Percentiles rank a stretch among this genome's conserved stretches.
phyloP scores from a whole-genome alignment of 2,113 vertebrate species.

The Mirza zaza region DNA sequence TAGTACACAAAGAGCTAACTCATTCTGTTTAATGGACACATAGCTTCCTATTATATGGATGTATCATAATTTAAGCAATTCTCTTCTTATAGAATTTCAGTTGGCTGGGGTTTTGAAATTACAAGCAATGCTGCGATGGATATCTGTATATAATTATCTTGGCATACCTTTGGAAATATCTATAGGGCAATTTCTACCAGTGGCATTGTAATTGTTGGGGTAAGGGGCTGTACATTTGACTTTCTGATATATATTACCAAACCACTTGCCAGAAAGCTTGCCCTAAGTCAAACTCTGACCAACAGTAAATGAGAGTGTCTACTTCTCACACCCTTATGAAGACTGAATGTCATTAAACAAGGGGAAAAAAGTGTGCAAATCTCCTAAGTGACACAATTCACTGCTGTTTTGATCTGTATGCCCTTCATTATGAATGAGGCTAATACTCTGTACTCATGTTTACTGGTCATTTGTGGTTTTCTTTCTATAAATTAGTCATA shows the following conservation, averaged over 20 bases:
- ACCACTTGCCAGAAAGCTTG: neutral
- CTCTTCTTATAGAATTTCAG: constrained; percentile 43
- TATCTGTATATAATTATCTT: neutral
- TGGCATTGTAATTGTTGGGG: neutral
- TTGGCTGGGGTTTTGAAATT: constrained; percentile 40
- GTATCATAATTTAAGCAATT: neutral
- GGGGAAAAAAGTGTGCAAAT: neutral
- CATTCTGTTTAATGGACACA: constrained; percentile 24
- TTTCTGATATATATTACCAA: neutral
- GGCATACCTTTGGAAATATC: constrained; percentile 8
- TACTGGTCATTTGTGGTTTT: neutral
- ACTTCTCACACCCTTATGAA: neutral
- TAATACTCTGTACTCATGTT: neutral
- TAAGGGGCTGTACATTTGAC: neutral
- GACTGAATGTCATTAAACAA: neutral
- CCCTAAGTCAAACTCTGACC: neutral
- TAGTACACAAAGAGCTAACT: neutral
- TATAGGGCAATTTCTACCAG: neutral
- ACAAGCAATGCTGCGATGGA: neutral
- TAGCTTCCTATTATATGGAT: neutral
- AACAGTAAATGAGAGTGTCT: neutral
- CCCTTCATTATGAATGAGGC: constrained; percentile 25
- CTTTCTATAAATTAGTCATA: constrained; percentile 37
- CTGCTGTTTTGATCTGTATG: constrained; percentile 1
- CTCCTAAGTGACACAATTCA: neutral